These are phyloP conservation scores for Watsonalla cultraria DNA, from an alignment of 2,888 invertebrate species.

Conservation along the genomic window DNA sequence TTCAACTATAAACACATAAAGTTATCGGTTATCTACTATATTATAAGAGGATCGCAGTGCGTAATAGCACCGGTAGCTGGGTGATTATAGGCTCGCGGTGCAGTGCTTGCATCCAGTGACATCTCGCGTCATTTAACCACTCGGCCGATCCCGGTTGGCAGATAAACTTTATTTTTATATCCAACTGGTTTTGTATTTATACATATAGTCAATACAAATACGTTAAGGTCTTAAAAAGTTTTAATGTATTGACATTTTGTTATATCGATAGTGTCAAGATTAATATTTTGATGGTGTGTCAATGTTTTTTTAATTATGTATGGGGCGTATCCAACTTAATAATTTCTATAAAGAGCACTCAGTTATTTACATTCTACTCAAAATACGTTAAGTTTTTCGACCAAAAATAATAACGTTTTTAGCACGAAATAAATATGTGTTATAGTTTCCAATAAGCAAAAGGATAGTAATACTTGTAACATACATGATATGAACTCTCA, in stretches of 20 bases:
- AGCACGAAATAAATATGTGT: too few species aligned
- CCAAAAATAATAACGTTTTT: too few species aligned
- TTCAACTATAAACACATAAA: constrained; percentile 24
- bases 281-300: too few species aligned
- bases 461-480: background rate
- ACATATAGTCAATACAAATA: constrained; percentile 3
- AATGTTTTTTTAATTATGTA: too few species aligned
- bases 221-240: too few species aligned
- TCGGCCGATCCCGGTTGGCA: constrained; percentile 18
- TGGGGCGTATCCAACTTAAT: too few species aligned
- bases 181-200: constrained; percentile 24
- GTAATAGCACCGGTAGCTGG: constrained; percentile 18
- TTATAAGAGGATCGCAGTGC: constrained; percentile 11
- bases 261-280: too few species aligned
- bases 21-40: constrained; percentile 15
- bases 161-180: constrained; percentile 28
- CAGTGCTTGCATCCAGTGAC: constrained; percentile 19
- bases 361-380: too few species aligned
- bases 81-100: constrained; percentile 17
- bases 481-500: too few species aligned
- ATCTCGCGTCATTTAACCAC: constrained; percentile 19
- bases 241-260: background rate
- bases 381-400: too few species aligned
- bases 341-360: too few species aligned
- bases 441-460: background rate